A percentile compares a stretch with the other conserved stretches of the same genome.
These are phyloP conservation scores for Proales similis DNA, from an alignment of 1,140 invertebrate genomes.

Conservation along the genomic window DNA sequence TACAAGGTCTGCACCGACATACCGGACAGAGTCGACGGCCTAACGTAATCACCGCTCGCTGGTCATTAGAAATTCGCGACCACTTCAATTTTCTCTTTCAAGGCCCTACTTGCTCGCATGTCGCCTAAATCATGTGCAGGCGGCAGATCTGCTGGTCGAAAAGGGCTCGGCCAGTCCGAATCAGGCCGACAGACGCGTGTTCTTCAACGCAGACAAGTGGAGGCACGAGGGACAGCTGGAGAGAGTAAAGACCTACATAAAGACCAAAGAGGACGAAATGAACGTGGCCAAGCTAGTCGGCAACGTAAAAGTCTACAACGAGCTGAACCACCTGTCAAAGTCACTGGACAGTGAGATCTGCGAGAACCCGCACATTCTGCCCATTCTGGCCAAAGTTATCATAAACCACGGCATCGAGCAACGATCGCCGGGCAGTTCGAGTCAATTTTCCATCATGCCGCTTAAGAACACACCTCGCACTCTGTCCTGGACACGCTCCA, in stretches of 20 bases:
- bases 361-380: slow-evolving; percentile 21
- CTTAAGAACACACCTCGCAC: background rate
- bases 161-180: slow-evolving; percentile 20
- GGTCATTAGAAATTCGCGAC: too few relatives aligned
- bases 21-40: slow-evolving; percentile 19
- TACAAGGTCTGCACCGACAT: slow-evolving; percentile 32
- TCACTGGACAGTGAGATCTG: slow-evolving; percentile 15
- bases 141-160: slow-evolving; percentile 7
- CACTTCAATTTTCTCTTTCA: too few relatives aligned
- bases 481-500: background rate
- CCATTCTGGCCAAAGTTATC: slow-evolving; percentile 20
- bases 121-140: slow-evolving; percentile 12
- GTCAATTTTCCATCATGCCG: background rate
- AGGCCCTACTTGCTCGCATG: slow-evolving; percentile 34
- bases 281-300: slow-evolving; percentile 26
- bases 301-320: slow-evolving; percentile 13
- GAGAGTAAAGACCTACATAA: slow-evolving; percentile 21
- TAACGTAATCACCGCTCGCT: too few relatives aligned
- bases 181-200: slow-evolving; percentile 2
- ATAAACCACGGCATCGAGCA: background rate
- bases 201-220: slow-evolving; percentile 29
- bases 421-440: background rate
- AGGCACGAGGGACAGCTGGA: slow-evolving; percentile 33
- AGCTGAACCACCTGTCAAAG: slow-evolving; percentile 7
- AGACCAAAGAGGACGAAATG: slow-evolving; percentile 21